Evolutionary conservation across 1,140 invertebrate genomes (phyloP), one percentile per base, ranked within the genome.

Genomic region (Caligus rogercresseyi): DNA sequence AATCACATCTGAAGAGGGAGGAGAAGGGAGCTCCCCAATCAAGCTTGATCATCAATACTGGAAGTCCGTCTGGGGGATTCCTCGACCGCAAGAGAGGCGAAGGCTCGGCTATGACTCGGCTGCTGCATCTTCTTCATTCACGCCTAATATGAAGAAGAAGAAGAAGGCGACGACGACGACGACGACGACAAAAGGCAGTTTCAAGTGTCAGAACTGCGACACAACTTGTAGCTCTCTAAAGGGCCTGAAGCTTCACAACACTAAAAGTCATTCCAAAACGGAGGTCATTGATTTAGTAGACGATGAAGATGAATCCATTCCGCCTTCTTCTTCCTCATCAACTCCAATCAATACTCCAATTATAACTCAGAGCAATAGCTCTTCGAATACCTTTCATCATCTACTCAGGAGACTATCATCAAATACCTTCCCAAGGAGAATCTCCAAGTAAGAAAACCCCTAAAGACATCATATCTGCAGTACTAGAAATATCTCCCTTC

Each of bases 401-500:
- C n/a, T n/a, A n/a, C n/a, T n/a, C n/a, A n/a, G n/a, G n/a, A n/a
- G n/a, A n/a, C n/a, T n/a, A n/a, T n/a, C n/a, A n/a, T n/a, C n/a
- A n/a, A n/a, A n/a, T n/a, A n/a, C n/a, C n/a, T n/a, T n/a, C n/a
- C n/a, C n/a, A n/a, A n/a, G n/a, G n/a, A n/a, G n/a, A n/a, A n/a
- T n/a, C n/a, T n/a, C n/a, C n/a, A n/a, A n/a, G n/a, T n/a, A n/a
- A n/a, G n/a, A n/a, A n/a, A n/a, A n/a, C n/a, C n/a, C n/a, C n/a
- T 20, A 56, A 13, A 21, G 31, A 43, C 15, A 62, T 43, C 21
- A 19, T 26, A 15, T 18, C 14, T 16, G 31, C 21, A 15, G 43
- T 24, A 1, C 24, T 60, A 26, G 60, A 62, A 26, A 62, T 62
- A 14, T 62, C 60, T 18, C 60, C 60, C 16, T 62, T 62, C 20